Conservation (phyloP, 2,797 vertebrate genomes). For the Orestias chungarensis region DNA sequence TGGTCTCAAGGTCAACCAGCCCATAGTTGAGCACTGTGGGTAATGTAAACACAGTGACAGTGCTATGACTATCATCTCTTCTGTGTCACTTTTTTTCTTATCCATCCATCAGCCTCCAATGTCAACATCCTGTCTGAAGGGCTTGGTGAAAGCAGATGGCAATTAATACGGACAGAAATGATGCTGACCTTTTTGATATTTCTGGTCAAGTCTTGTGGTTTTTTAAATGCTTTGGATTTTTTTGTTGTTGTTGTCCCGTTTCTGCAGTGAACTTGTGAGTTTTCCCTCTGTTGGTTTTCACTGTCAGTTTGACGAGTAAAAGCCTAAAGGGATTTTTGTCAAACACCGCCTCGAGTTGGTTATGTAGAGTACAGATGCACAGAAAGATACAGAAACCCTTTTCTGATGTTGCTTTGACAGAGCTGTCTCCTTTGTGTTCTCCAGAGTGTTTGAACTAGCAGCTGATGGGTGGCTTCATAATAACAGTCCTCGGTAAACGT, state of each 20-base stretch:
- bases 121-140: constrained; percentile 22
- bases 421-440: background rate
- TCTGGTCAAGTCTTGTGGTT: background rate
- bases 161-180: background rate
- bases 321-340: background rate
- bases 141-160: background rate
- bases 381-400: background rate
- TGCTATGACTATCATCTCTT: background rate
- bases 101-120: constrained; percentile 2
- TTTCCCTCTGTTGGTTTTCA: background rate
- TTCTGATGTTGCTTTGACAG: constrained; percentile 2
- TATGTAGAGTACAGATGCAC: constrained; percentile 7
- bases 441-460: background rate
- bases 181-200: background rate
- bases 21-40: constrained; percentile 27
- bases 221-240: background rate
- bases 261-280: background rate
- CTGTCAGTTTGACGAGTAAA: background rate
- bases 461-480: background rate
- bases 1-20: constrained; percentile 52
- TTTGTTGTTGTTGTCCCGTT: background rate
- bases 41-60: constrained; percentile 48
- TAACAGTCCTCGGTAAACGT: background rate
- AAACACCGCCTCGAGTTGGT: background rate
- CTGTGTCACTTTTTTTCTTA: constrained; percentile 14